Base-by-base conservation (phyloP, 2,113 vertebrate species). In the Hippopotamus amphibius region DNA sequence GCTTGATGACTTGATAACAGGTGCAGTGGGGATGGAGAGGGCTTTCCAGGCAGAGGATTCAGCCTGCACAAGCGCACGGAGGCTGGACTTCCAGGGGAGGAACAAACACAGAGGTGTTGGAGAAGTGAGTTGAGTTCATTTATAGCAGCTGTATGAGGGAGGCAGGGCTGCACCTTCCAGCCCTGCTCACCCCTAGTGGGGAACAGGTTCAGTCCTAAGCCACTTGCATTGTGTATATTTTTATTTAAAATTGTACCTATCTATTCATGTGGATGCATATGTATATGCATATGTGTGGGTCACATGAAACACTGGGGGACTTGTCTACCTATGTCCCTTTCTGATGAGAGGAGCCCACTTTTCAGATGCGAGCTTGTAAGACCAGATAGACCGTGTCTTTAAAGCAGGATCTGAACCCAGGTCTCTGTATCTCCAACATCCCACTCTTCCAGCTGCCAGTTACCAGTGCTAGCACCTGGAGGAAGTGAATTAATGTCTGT, bases 1-100 rank as follows among this genome's bases (percentile, higher is more conserved):
- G 2, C 12, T 48, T 72, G 26, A n/a, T 55, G 17, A 2, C 22
- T 53, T 72, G 37, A 24, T 22, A 14, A 0, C 4, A 55, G 14
- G 48, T 55, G 1, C 6, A 15, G 0, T 19, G 2, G 6, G 1
- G 1, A 1, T 16, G 5, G 16, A 57, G 1, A 68, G 53, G 19
- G 21, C 33, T 95, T 81, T 83, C 43, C 7, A 63, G n/a, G 13
- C 4, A 15, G 59, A 81, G 6, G 19, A 6, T 61, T 46, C 24
- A 80, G 1, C 19, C 7, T 84, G 26, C 1, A 9, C 7, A 59
- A 55, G 82, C 24, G 7, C 84, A 69, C 15, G 1, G 63, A 87
- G 59, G 15, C 21, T 22, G 17, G 5, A 6, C 16, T 2, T 77
- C 19, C 14, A 17, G 24, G 10, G 61, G 22, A 61, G 22, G 57